These are phyloP conservation scores for Mermis nigrescens DNA, from an alignment of 2,888 invertebrate genomes.

Conservation along the genomic window DNA sequence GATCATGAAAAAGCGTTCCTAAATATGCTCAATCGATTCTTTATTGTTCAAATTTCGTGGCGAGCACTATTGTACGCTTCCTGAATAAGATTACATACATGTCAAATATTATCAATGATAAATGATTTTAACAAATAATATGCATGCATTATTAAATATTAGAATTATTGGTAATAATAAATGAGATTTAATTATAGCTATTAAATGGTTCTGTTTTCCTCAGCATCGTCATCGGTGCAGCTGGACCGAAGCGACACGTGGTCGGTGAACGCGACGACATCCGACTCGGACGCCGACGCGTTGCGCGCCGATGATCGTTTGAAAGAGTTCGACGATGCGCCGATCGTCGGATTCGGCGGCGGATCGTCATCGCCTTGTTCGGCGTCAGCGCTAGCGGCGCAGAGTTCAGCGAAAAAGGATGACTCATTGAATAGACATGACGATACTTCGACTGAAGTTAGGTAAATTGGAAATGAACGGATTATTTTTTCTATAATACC, in stretches of 20 bases:
- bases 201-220: too few relatives aligned
- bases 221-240: too few relatives aligned
- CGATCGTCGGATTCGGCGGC: neutral
- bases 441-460: neutral
- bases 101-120: too few relatives aligned
- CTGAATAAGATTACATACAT: too few relatives aligned
- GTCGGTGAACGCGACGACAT: slow-evolving; percentile 90
- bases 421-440: neutral
- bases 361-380: neutral
- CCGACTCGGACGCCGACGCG: slow-evolving; percentile 55
- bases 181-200: too few relatives aligned
- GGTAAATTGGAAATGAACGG: neutral
- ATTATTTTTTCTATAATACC: too few relatives aligned
- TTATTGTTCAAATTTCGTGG: too few relatives aligned
- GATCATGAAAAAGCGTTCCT: too few relatives aligned
- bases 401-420: neutral
- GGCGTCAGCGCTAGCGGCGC: neutral
- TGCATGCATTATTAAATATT: neutral
- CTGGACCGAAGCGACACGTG: slow-evolving; percentile 53
- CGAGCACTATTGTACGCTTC: too few relatives aligned
- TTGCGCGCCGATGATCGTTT: slow-evolving; percentile 3
- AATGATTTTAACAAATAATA: too few relatives aligned
- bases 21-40: too few relatives aligned
- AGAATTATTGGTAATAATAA: neutral
- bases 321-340: slow-evolving; percentile 5